Evolutionary conservation across 2,797 vertebrate species (phyloP), one percentile per base, ranked within the genome.

Genomic region (Tauraco hartlaubi): DNA sequence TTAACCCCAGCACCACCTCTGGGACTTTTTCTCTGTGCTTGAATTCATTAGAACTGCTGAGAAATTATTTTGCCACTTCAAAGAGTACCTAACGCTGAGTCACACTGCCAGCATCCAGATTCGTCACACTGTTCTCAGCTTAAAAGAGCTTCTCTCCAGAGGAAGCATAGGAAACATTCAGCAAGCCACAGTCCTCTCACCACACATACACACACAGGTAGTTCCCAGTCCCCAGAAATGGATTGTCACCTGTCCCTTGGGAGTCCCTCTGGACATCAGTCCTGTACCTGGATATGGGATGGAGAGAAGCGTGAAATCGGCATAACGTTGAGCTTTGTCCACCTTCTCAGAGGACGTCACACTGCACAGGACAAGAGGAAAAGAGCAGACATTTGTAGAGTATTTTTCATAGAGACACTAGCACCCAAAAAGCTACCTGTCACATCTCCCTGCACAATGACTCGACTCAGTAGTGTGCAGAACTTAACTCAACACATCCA

Each of bases 291-390:
- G 99, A 81, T 99, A 99, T 91, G 99, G 99, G 98, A 99, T 98
- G 96, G 99, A 99, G 93, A 99, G 98, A 96, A 99, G 98, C 1
- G 99, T 99, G 98, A 99, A 99, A 98, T 99, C 99, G 94, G 99
- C 99, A 28, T 99, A 99, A 94, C 99, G 99, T 97, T 99, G 99
- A 81, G 99, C 99, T 98, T 99, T 99, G 98, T 99, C 99, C 95
- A 99, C 99, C 96, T 99, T 99, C 97, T 99, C 99, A 23, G 99
- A 99, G 72, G 99, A 99, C 0, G 99, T 99, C 88, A 99, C 99
- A 93, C 99, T 99, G 97, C 41, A 97, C 69, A 95, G 82, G 81
- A 94, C n/a, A 68, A 94, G 59, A 97, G 75, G 62, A 77, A 97
- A 72, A 96, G 9, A 92, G 66, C 5, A 82, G 37, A 29, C 9